These are phyloP conservation scores for Orius insidiosus DNA, from an alignment of 1,140 invertebrate species.

Conservation along the genomic window DNA sequence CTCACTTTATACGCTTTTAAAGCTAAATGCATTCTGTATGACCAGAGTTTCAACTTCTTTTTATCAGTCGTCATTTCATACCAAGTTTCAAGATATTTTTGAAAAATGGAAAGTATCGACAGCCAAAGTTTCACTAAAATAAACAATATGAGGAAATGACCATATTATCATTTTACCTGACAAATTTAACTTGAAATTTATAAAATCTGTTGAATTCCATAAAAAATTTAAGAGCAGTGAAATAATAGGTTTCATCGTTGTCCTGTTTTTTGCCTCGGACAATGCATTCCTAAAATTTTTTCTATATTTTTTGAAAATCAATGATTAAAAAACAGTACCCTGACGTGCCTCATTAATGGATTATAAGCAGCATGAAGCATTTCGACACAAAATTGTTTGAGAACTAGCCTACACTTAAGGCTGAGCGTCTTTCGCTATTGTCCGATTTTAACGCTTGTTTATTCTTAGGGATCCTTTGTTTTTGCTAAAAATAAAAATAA, in stretches of 20 bases:
- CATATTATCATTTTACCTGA: conserved; percentile 42
- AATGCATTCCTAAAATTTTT: conserved; percentile 36
- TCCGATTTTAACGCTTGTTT: conserved; percentile 38
- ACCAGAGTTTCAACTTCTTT: conserved; percentile 65
- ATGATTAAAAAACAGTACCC: conserved; percentile 26
- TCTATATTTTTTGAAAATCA: not conserved
- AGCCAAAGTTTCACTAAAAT: conserved; percentile 84
- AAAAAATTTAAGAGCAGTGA: conserved; percentile 89
- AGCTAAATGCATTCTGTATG: conserved; percentile 63
- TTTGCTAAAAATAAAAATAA: conserved; percentile 27
- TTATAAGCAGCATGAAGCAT: conserved; percentile 87
- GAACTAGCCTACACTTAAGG: conserved; percentile 64
- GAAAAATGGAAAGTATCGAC: conserved; percentile 80
- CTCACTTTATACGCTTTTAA: conserved; percentile 48
- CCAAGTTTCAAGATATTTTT: conserved; percentile 82
- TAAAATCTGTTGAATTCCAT: conserved; percentile 89
- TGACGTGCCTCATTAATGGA: conserved; percentile 66
- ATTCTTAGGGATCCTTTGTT: conserved; percentile 46
- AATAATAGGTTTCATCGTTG: conserved; percentile 82
- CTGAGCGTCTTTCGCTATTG: conserved; percentile 45
- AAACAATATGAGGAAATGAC: conserved; percentile 22
- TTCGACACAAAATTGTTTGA: conserved; percentile 89
- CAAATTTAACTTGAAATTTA: conserved; percentile 72
- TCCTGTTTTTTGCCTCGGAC: conserved; percentile 37
- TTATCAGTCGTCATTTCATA: conserved; percentile 73